A percentile compares a stretch with the other conserved stretches of the same genome.
phyloP scores from a whole-genome alignment of 2,888 invertebrate genomes.

The Ectemnius lituratus region DNA sequence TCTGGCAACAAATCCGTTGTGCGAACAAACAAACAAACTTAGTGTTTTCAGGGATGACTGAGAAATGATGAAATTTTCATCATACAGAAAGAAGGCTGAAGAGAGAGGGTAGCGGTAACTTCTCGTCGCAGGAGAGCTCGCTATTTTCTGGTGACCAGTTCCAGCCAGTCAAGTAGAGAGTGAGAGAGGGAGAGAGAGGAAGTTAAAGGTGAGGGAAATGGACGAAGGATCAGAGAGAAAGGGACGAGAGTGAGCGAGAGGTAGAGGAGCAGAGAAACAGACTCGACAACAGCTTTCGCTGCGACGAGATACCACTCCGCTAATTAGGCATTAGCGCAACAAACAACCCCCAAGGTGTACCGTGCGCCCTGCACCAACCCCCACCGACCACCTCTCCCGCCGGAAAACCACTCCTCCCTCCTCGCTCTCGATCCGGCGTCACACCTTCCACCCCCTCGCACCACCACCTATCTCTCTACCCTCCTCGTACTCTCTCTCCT shows the following conservation, averaged over 20 bases:
- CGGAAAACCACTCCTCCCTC: background rate
- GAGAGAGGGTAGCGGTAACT: background rate
- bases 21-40: no score
- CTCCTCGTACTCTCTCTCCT: conserved; percentile 43
- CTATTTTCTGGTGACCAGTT: conserved; percentile 41
- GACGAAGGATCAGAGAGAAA: no score
- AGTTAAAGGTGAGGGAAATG: no score
- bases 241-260: no score
- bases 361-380: conserved; percentile 50
- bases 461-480: conserved; percentile 47
- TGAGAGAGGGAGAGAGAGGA: no score
- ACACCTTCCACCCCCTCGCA: conserved; percentile 52
- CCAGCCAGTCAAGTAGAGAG: background rate
- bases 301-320: conserved; percentile 73
- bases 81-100: background rate
- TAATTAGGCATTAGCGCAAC: conserved; percentile 77
- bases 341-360: conserved; percentile 71
- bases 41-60: no score
- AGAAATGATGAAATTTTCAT: no score
- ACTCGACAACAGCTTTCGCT: conserved; percentile 61
- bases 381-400: background rate
- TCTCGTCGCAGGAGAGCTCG: conserved; percentile 20
- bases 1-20: no score
- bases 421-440: conserved; percentile 11
- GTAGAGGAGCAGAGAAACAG: conserved; percentile 23